phyloP scores from a whole-genome alignment of 2,797 vertebrate genomes.

The Pangasius mekongensis region DNA sequence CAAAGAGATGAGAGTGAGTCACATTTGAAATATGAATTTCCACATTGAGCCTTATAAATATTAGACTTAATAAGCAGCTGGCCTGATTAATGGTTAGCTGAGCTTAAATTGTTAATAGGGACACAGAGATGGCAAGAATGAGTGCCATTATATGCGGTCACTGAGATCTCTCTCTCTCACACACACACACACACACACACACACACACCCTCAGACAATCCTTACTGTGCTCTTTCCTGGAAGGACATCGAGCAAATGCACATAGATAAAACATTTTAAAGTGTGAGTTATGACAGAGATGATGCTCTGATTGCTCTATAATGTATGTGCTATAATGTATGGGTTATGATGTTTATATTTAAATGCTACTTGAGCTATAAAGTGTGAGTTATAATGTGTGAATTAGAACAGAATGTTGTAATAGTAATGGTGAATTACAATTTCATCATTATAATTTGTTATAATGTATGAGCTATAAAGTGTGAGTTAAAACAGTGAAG shows the following conservation, averaged over 20 bases:
- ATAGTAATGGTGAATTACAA: not conserved
- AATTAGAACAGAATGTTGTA: not conserved
- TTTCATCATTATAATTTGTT: not conserved
- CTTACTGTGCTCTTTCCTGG: not conserved
- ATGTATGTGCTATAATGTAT: not conserved
- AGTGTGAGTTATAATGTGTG: not conserved
- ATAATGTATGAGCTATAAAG: not conserved
- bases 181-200: not conserved
- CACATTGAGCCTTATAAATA: conserved; percentile 85
- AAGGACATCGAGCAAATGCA: not conserved
- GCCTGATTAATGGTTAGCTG: conserved; percentile 79
- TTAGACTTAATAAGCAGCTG: conserved; percentile 79
- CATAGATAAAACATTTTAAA: conserved; percentile 13
- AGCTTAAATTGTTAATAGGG: conserved; percentile 80
- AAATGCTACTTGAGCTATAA: not conserved
- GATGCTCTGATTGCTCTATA: not conserved
- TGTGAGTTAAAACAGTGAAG: not conserved
- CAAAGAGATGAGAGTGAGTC: conserved; percentile 74
- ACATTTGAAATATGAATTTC: conserved; percentile 82
- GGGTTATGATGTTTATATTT: not conserved
- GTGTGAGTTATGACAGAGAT: not conserved
- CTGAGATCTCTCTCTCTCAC: not conserved
- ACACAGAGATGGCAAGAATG: conserved; percentile 65
- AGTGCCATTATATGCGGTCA: conserved; percentile 71
- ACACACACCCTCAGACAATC: not conserved